Evolutionary conservation across 1,140 invertebrate genomes (phyloP), one percentile per base, ranked within the genome.

Genomic region (Ceratitis capitata): DNA sequence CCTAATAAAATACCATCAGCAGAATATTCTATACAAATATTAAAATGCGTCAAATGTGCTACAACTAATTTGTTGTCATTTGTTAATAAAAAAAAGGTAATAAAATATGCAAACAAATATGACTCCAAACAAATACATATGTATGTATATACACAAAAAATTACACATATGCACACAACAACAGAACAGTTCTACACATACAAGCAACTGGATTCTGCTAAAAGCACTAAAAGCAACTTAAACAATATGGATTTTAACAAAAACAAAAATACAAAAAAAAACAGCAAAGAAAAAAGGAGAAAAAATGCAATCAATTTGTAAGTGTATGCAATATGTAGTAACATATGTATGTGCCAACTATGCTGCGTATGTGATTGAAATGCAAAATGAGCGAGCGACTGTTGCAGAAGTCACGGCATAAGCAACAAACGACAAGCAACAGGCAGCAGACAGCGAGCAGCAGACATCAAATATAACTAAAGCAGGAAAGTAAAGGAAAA

Each of bases 21-120:
- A n/a, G n/a, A n/a, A n/a, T n/a, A n/a, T 61, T 12, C 23, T 26
- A 61, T 23, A 61, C 23, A 32, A 61, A 61, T 61, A 61, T 61
- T 61, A 61, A 61, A 29, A 61, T 61, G 58, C 58, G 23, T 14
- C 58, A 61, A 61, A 61, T 61, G 58, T 61, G 58, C 26, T 61
- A 61, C 58, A 61, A 61, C 58, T 61, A 61, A 61, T 61, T 61
- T 61, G 7, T 61, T 61, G 58, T 32, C 58, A 61, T 61, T 61
- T 61, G 58, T 61, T 61, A 26, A 29, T 29, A 61, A 61, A 6
- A 61, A 61, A n/a, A n/a, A n/a, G n/a, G n/a, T n/a, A n/a, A n/a
- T n/a, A n/a, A n/a, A n/a, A n/a, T n/a, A n/a, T n/a, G n/a, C n/a
- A n/a, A n/a, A n/a, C n/a, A n/a, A n/a, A n/a, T n/a, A n/a, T n/a